Evolutionary conservation across 2,888 invertebrate species (phyloP), one percentile per base, ranked within the genome.

Genomic region (Leistus spinibarbis): DNA sequence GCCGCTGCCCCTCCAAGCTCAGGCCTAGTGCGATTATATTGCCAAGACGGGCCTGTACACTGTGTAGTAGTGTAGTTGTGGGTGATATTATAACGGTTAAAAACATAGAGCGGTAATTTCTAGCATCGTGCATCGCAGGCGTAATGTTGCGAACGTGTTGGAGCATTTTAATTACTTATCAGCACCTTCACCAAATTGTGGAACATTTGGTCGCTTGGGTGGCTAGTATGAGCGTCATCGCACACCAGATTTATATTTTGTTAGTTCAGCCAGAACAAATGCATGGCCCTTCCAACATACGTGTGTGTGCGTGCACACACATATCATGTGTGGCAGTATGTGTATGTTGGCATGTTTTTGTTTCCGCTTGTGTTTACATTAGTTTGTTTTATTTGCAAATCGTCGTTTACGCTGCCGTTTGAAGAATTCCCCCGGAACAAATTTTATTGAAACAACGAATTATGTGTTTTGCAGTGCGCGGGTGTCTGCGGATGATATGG

Each of bases 151-250:
- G 73, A 73, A 73, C 73, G 73, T 73, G 73, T 67, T 57, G 23
- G 57, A 67, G 73, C 20, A 73, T 73, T 73, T 73, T 73, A 73
- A 73, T 73, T 73, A 67, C 67, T 67, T 67, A 67, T 73, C 73
- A 73, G 40, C 57, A 20, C 62, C 54, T 17, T 7, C 53, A 60
- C 20, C 60, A 22, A 60, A 60, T n/a, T n/a, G n/a, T n/a, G n/a
- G n/a, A n/a, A n/a, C n/a, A n/a, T n/a, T n/a, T n/a, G n/a, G n/a
- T n/a, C 19, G 64, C 54, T 60, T 24, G 27, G 16, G 5, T 27
- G 65, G 65, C 23, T 23, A 23, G 16, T 13, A 56, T 16, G 9
- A 16, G 22, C 22, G 13, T 22, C 22, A 22, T 22, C 22, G 54
- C 56, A 16, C 56, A 53, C 19, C 10, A 60, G 72, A 72, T 72